A percentile compares a stretch with the other conserved stretches of the same genome.
phyloP scores from a whole-genome alignment of 2,113 vertebrate species.

The Suricata suricatta region DNA sequence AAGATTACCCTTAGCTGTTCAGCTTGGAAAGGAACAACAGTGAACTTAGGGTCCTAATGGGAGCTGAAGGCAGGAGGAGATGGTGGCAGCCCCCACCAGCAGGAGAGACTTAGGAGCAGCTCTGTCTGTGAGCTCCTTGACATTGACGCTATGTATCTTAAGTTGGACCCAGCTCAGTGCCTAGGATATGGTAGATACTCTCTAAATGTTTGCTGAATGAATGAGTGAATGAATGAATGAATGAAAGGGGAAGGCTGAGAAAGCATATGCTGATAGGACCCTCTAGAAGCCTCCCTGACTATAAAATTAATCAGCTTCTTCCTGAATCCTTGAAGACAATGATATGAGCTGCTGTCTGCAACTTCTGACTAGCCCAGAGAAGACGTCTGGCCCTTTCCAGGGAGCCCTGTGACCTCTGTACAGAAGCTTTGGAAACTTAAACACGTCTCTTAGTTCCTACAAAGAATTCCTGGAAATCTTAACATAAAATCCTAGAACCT shows the following conservation, averaged over 20 bases:
- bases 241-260: background rate
- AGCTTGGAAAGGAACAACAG: background rate
- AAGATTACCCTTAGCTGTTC: background rate
- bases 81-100: background rate
- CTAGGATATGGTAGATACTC: background rate
- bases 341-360: background rate
- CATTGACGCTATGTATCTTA: background rate
- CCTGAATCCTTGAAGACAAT: background rate
- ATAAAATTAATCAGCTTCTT: background rate
- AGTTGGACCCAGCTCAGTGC: background rate
- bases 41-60: background rate
- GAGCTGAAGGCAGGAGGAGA: background rate
- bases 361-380: background rate
- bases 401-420: background rate
- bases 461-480: background rate
- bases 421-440: background rate
- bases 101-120: background rate
- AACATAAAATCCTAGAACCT: background rate
- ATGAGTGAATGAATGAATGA: conserved; percentile 42
- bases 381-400: background rate
- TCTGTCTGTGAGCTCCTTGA: background rate
- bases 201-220: conserved; percentile 33
- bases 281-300: background rate
- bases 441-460: background rate
- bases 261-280: background rate